Evolutionary conservation across 2,797 vertebrate species (phyloP).

Genomic region (Podargus strigoides): DNA sequence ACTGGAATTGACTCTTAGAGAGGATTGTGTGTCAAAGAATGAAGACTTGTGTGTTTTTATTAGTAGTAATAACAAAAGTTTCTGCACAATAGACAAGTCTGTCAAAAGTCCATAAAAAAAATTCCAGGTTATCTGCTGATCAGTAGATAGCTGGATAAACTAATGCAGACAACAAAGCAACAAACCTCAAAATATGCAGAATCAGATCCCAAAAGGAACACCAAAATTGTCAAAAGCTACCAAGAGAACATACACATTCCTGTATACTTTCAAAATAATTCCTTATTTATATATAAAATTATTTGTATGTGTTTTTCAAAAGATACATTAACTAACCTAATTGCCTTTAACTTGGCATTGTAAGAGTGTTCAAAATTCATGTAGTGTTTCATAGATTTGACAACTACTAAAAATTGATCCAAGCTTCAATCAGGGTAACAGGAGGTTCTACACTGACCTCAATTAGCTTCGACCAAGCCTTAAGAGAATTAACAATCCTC

Average conservation of each 20-base stretch:
- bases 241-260: background rate
- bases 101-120: background rate
- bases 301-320: background rate
- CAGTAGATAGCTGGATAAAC: background rate
- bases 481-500: background rate
- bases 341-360: background rate
- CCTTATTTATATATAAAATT: background rate
- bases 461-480: constrained; percentile 35
- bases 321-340: background rate
- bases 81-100: background rate
- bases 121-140: background rate
- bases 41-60: background rate
- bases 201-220: background rate
- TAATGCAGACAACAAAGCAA: background rate
- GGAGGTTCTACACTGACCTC: constrained; percentile 18
- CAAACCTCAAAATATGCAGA: background rate
- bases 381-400: background rate
- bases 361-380: background rate
- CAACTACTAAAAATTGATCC: constrained; percentile 18
- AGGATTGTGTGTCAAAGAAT: background rate
- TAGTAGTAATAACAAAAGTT: background rate
- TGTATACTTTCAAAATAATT: background rate
- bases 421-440: background rate
- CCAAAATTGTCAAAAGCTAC: background rate
- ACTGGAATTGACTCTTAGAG: background rate